Base-by-base conservation (phyloP, 1,140 invertebrate genomes). In the Paracyclopina nana region DNA sequence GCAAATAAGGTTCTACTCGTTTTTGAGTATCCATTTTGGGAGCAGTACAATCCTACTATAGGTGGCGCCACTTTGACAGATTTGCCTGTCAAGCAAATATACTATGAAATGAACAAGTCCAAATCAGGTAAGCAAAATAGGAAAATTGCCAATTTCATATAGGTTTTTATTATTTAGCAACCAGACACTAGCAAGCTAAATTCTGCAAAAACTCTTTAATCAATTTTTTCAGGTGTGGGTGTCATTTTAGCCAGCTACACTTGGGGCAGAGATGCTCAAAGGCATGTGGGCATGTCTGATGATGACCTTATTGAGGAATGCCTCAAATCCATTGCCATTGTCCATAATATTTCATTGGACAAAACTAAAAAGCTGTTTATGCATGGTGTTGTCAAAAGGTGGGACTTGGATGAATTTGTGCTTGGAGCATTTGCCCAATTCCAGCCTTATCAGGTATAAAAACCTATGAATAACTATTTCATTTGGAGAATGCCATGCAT, bases 201-300 rank as follows among this genome's bases (percentile, higher is more conserved):
- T n/a, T n/a, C n/a, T n/a, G n/a, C n/a, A n/a, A n/a, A n/a, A n/a
- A n/a, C n/a, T n/a, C n/a, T n/a, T n/a, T n/a, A n/a, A n/a, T n/a
- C n/a, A n/a, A n/a, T 9, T 38, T 20, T 38, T 9, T 20, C 30
- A 48, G 45, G 45, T 12, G n/a, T 48, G 12, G 45, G 45, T n/a
- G 45, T 48, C n/a, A 16, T 48, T 25, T 22, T 48, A n/a, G 45
- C 27, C 12, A 28, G 24, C 14, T 48, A 48, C 22, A 48, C 45
- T 25, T 48, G 45, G 45, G 45, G 45, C 20, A 12, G n/a, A 9
- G 45, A 48, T 48, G 45, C 45, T 2, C n/a, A 11, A 2, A 22
- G 45, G n/a, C 28, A 28, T 16, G 28, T 16, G 25, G 45, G 45
- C n/a, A 48, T 48, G 45, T 28, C 25, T 20, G 45, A 48, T 30